Conservation (phyloP, 2,797 vertebrate species). For the Gadopsis marmoratus region DNA sequence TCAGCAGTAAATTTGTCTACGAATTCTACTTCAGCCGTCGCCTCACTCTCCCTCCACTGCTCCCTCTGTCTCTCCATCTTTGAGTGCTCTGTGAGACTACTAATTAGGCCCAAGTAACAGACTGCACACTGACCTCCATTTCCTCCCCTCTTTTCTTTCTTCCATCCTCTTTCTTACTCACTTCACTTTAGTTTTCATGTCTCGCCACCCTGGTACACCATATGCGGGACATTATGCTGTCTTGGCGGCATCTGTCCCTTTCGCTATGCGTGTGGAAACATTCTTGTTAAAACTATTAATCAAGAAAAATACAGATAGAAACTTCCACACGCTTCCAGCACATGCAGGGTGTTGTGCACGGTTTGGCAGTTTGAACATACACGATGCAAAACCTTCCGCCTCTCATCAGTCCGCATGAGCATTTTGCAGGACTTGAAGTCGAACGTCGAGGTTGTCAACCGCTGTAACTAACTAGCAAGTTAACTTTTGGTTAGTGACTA, state of each 20-base stretch:
- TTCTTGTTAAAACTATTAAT: neutral
- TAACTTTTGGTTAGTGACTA: too few species aligned
- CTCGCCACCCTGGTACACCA: conserved; percentile 24
- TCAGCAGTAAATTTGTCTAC: conserved; percentile 43
- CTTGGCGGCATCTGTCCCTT: conserved; percentile 42
- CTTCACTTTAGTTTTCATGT: conserved; percentile 43
- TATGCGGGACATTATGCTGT: conserved; percentile 42
- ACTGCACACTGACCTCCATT: conserved; percentile 50
- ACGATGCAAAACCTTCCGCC: too few species aligned
- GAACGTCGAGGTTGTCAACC: too few species aligned
- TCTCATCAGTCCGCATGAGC: too few species aligned
- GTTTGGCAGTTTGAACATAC: neutral
- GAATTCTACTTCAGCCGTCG: conserved; percentile 24
- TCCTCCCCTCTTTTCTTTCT: conserved; percentile 19
- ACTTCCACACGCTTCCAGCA: neutral
- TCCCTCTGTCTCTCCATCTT: conserved; percentile 15
- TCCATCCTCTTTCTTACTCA: conserved; percentile 23
- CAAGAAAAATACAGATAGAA: neutral
- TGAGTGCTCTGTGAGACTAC: conserved; percentile 44
- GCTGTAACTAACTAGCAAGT: too few species aligned
- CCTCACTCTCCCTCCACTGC: conserved; percentile 3
- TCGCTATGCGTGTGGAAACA: conserved; percentile 26
- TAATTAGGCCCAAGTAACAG: conserved; percentile 62
- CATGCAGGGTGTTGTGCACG: neutral
- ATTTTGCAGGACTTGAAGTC: too few species aligned